Evolutionary conservation across 1,140 invertebrate genomes (phyloP).

Genomic region (Mesaphorura yosii): DNA sequence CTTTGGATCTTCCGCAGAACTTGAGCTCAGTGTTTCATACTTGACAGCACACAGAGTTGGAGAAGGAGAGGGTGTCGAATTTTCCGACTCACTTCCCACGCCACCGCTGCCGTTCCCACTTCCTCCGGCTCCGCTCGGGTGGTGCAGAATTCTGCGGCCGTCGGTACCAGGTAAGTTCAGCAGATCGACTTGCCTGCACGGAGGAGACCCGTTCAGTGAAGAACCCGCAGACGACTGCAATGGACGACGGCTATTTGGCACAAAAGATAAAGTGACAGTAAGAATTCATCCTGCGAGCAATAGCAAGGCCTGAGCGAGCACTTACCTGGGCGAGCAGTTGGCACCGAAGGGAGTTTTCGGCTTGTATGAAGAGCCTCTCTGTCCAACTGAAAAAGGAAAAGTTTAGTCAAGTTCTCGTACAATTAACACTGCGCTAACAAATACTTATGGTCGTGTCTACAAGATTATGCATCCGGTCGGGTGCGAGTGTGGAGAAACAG

Average conservation of each 20-base stretch:
- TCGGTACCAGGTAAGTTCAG: constrained; percentile 39
- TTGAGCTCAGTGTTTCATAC: constrained; percentile 23
- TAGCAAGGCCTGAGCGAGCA: too few species aligned
- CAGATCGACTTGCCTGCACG: background rate
- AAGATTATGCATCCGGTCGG: too few species aligned
- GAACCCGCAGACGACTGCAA: background rate
- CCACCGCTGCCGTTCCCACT: constrained; percentile 36
- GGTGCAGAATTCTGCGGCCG: too few species aligned
- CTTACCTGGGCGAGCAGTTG: constrained; percentile 38
- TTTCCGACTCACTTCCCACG: constrained; percentile 25
- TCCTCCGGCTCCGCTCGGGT: too few species aligned
- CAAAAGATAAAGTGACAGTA: too few species aligned
- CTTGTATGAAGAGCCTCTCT: constrained; percentile 24
- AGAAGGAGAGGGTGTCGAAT: constrained; percentile 27
- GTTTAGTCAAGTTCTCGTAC: too few species aligned
- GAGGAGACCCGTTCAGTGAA: background rate
- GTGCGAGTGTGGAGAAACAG: too few species aligned
- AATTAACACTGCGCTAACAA: too few species aligned
- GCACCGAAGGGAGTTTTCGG: constrained; percentile 32
- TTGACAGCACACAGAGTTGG: constrained; percentile 19
- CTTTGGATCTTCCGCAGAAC: constrained; percentile 37
- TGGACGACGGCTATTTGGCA: too few species aligned
- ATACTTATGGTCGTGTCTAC: too few species aligned
- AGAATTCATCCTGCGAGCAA: too few species aligned
- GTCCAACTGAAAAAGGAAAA: constrained; percentile 14